These are phyloP conservation scores for Trochalopteron elliotii DNA, from an alignment of 2,113 vertebrate genomes.

Conservation along the genomic window DNA sequence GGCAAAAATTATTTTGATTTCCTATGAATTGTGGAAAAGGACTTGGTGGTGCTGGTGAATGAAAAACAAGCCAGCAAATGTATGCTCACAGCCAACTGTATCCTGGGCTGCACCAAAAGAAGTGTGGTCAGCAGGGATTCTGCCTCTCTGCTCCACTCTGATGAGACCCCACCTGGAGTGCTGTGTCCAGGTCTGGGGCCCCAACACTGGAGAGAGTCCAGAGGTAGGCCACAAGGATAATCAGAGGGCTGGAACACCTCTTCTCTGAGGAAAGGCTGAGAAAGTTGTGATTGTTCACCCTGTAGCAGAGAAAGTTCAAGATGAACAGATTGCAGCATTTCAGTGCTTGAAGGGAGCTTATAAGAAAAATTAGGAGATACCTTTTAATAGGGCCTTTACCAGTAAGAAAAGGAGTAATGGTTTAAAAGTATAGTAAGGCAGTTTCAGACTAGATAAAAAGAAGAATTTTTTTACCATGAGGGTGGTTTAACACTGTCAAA, in stretches of 20 bases:
- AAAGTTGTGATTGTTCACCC: not conserved
- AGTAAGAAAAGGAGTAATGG: not conserved
- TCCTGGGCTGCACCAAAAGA: not conserved
- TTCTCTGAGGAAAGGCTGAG: not conserved
- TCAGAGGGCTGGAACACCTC: not conserved
- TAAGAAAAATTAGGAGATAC: not conserved
- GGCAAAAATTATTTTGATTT: not conserved
- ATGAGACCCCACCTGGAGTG: not conserved
- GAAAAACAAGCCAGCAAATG: not conserved
- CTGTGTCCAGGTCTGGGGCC: accelerated
- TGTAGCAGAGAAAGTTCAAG: not conserved
- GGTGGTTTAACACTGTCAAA: not conserved
- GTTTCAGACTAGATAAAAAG: not conserved
- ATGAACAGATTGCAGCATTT: accelerated
- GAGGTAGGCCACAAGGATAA: not conserved
- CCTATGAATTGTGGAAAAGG: not conserved
- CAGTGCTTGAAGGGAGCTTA: not conserved
- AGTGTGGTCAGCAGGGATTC: not conserved
- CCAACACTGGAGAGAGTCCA: not conserved
- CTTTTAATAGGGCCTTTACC: not conserved
- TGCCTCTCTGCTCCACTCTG: not conserved
- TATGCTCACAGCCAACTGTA: accelerated
- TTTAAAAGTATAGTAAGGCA: not conserved
- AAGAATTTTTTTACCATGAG: not conserved
- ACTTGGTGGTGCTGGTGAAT: not conserved